A percentile compares a stretch with the other conserved stretches of the same genome.
Evolutionary conservation across 2,888 invertebrate genomes (phyloP).

Genomic region (Rhorus exstirpatorius): DNA sequence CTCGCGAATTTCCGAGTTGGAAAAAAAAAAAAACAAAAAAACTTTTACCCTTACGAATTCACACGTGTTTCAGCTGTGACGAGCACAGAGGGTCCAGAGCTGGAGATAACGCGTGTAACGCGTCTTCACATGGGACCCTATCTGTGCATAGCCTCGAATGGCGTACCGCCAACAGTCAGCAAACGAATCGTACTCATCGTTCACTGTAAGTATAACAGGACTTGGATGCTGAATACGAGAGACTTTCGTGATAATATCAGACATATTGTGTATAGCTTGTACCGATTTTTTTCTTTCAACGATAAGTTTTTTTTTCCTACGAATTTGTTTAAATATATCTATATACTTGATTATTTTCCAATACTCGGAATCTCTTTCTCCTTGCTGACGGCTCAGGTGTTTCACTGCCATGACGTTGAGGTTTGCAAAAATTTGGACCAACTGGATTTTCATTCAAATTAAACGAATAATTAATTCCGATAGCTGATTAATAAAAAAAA

Average conservation of each 20-base stretch:
- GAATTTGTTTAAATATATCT: no score
- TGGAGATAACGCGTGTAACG: slow-evolving; percentile 90
- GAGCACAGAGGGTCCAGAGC: slow-evolving; percentile 89
- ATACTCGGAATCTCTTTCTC: no score
- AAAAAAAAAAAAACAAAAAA: no score
- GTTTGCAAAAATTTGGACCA: no score
- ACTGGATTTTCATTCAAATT: no score
- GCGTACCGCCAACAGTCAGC: slow-evolving; percentile 89
- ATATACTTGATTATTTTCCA: no score
- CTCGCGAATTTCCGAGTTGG: no score
- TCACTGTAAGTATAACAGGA: slow-evolving; percentile 90
- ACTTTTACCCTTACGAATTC: no score
- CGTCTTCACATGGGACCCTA: slow-evolving; percentile 93
- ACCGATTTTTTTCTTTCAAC: background rate
- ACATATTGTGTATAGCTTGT: slow-evolving; percentile 3
- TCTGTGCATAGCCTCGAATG: slow-evolving; percentile 93
- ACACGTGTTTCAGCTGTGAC: slow-evolving; percentile 85
- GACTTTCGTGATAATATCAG: background rate
- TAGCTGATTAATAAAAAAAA: no score
- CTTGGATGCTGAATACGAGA: background rate
- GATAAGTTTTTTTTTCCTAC: background rate
- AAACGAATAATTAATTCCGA: no score
- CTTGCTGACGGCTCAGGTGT: no score
- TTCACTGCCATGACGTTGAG: no score
- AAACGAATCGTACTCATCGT: slow-evolving; percentile 88